These are phyloP conservation scores for Cerceris ruficornis DNA, from an alignment of 2,888 invertebrate genomes.

Conservation along the genomic window DNA sequence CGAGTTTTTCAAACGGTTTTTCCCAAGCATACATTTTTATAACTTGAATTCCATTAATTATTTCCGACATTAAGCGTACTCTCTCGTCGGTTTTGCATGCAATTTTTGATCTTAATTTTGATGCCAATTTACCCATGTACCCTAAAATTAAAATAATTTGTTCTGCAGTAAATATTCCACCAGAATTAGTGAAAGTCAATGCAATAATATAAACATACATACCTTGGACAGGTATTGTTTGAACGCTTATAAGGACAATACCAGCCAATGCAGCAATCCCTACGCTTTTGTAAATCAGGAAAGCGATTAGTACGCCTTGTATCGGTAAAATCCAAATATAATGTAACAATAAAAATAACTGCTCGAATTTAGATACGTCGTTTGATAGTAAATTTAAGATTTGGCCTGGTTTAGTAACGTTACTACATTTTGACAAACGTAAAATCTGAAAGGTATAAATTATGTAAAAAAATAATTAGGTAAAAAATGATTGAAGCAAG, in stretches of 20 bases:
- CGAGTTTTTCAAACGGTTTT: conserved; percentile 88
- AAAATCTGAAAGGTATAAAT: conserved; percentile 77
- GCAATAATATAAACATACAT: conserved; percentile 19
- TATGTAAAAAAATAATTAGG: too few species aligned
- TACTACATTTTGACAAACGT: conserved; percentile 78
- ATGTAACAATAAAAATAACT: conserved; percentile 87
- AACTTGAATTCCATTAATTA: conserved; percentile 90
- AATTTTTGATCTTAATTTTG: conserved; percentile 81
- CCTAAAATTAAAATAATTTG: conserved; percentile 73
- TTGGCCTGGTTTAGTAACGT: conserved; percentile 85
- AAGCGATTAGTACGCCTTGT: conserved; percentile 86
- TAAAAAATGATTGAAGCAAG: background rate
- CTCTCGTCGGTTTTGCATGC: conserved; percentile 86
- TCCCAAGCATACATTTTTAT: conserved; percentile 96
- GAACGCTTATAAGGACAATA: conserved; percentile 83
- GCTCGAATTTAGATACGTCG: conserved; percentile 92
- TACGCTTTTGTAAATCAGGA: conserved; percentile 84
- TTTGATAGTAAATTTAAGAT: conserved; percentile 93
- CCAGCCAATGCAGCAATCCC: conserved; percentile 85
- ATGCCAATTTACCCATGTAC: conserved; percentile 82
- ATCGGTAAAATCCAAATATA: conserved; percentile 92
- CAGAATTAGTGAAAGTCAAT: background rate
- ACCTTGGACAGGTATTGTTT: conserved; percentile 84
- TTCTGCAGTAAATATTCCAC: background rate
- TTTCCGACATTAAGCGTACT: conserved; percentile 90